Evolutionary conservation across 1,140 invertebrate genomes (phyloP).

Genomic region (Anastrepha ludens): DNA sequence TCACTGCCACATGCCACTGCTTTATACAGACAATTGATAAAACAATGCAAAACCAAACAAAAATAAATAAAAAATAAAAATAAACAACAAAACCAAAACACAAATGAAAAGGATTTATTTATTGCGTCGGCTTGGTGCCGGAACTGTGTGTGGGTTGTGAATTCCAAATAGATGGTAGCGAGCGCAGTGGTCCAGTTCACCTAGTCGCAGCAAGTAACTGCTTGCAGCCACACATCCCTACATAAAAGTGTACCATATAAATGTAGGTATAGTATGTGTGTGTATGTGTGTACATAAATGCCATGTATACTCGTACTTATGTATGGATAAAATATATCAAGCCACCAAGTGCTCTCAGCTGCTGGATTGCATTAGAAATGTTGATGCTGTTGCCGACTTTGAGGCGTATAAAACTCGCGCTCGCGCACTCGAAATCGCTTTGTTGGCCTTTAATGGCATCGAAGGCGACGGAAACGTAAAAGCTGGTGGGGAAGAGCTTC

Average conservation of each 20-base stretch:
- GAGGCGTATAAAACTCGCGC: conserved; percentile 43
- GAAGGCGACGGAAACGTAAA: conserved; percentile 25
- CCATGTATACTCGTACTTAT: not conserved
- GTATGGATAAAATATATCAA: conserved; percentile 1
- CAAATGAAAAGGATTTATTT: conserved; percentile 32
- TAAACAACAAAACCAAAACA: not conserved
- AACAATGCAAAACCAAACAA: conserved; percentile 33
- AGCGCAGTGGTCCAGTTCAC: not conserved
- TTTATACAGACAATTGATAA: conserved; percentile 45
- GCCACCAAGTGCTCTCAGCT: conserved; percentile 30
- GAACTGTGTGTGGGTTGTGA: not conserved
- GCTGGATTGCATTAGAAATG: conserved; percentile 30
- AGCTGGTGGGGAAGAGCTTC: not conserved
- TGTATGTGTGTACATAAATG: not conserved
- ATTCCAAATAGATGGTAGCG: not conserved
- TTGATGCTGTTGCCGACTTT: conserved; percentile 31
- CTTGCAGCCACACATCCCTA: not conserved
- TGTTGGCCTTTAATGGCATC: conserved; percentile 23
- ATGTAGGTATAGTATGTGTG: not conserved
- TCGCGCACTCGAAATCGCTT: conserved; percentile 43
- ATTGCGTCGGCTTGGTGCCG: not conserved
- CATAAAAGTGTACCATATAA: not conserved
- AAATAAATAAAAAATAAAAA: conserved; percentile 19
- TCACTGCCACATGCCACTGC: conserved; percentile 39
- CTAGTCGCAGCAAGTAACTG: not conserved